Evolutionary conservation across 2,888 invertebrate genomes (phyloP).

Genomic region (Synergus japonicus): DNA sequence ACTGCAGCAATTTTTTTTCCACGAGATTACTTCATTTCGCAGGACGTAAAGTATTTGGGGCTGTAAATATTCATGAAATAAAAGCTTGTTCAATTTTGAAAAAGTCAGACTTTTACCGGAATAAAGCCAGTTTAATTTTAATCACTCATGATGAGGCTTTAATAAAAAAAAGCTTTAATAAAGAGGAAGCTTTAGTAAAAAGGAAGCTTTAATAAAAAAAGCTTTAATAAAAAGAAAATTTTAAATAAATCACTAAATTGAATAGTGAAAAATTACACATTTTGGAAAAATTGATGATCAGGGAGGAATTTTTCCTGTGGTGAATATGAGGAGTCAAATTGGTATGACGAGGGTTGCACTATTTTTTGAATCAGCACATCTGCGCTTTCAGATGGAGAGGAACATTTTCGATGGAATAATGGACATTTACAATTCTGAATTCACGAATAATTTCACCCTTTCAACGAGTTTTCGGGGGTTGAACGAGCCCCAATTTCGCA

Average conservation of each 20-base stretch:
- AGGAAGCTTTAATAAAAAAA: too few species aligned
- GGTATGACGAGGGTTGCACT: background rate
- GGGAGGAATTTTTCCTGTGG: background rate
- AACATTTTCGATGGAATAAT: conserved; percentile 35
- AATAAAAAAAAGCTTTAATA: background rate
- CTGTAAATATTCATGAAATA: background rate
- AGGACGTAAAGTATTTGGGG: background rate
- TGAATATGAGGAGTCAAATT: background rate
- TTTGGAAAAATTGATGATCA: background rate
- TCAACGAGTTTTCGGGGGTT: conserved; percentile 19
- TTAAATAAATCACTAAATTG: background rate
- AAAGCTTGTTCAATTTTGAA: background rate
- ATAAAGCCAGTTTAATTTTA: background rate
- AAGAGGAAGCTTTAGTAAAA: background rate
- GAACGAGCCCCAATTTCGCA: conserved; percentile 30
- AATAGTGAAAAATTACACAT: background rate
- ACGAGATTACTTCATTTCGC: background rate
- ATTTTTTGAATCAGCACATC: conserved; percentile 27
- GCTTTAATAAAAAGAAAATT: too few species aligned
- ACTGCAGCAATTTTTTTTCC: background rate
- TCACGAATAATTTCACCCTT: conserved; percentile 39
- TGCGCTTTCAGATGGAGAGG: conserved; percentile 24
- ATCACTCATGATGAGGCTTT: background rate
- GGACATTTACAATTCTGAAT: conserved; percentile 40
- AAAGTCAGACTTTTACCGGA: background rate